These are phyloP conservation scores for Phasia obesa DNA, from an alignment of 2,888 invertebrate genomes.

Conservation along the genomic window DNA sequence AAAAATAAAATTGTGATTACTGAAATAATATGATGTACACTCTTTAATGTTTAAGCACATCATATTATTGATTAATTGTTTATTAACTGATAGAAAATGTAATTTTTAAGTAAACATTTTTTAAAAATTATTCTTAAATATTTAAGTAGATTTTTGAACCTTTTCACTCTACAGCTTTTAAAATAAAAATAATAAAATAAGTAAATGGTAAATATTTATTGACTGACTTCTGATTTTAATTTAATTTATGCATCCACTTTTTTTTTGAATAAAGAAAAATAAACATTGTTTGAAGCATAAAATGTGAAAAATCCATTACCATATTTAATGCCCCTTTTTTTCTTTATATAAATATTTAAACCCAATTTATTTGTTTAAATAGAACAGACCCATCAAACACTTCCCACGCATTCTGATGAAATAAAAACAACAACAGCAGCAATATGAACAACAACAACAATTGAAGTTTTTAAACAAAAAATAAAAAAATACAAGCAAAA, in stretches of 20 bases:
- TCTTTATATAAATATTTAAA: constrained; percentile 65
- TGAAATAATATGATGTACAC: too few species aligned
- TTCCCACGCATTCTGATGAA: constrained; percentile 55
- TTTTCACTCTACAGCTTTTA: too few species aligned
- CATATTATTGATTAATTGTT: too few species aligned
- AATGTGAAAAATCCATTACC: constrained; percentile 47
- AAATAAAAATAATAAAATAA: not conserved
- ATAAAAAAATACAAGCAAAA: constrained; percentile 13
- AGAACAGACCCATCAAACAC: constrained; percentile 46
- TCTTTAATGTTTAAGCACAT: too few species aligned
- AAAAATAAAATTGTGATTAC: too few species aligned
- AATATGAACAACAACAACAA: constrained; percentile 28
- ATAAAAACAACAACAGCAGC: constrained; percentile 41
- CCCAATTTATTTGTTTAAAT: constrained; percentile 57
- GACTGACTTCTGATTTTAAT: constrained; percentile 29
- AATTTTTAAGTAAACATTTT: too few species aligned
- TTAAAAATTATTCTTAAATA: too few species aligned
- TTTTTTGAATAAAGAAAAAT: not conserved
- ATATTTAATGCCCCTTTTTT: constrained; percentile 45
- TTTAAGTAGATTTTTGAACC: too few species aligned
- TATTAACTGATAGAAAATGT: too few species aligned
- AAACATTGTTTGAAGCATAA: constrained; percentile 21
- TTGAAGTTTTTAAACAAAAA: constrained; percentile 40
- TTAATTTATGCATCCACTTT: constrained; percentile 17
- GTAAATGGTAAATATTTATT: not conserved